Base-by-base conservation (phyloP, 2,113 vertebrate genomes). In the Psittacara wagleri region DNA sequence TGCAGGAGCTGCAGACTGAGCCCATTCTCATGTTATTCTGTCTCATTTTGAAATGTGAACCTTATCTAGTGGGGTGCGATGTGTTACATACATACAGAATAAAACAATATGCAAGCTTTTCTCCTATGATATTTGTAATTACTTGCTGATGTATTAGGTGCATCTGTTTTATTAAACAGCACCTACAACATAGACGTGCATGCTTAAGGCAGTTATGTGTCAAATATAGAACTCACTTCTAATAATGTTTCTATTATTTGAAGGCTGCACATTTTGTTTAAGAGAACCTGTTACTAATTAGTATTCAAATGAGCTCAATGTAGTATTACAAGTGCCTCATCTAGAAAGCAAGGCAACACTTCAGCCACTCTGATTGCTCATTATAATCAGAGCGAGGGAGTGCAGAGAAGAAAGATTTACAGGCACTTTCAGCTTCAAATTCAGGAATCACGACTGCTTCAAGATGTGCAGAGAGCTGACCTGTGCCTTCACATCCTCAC, bases 371-470 rank as follows among this genome's bases (percentile, higher is more conserved):
- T 57, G 86, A 90, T 92, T 91, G 85, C 83, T 87, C 72, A 92
- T 95, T 93, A 92, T 68, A 87, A 95, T 89, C 74, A 94, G 72
- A 83, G 35, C 46, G 37, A 84, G 85, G 84, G 59, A 81, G 19
- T 16, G 76, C 41, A 81, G 79, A 80, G 52, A 27, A 76, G 73
- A 80, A 46, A 2, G 5, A 88, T 84, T 91, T 79, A 89, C 83
- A 91, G 46, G 51, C 83, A 81, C 84, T 94, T 94, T 78, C 2
- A 7, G 55, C 57, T 72, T 80, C 51, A 85, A 85, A 90, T 62
- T 92, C 67, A 72, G 67, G 54, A 81, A 78, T 79, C 48, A 17
- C 1, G 6, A 54, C 44, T 69, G 41, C 51, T 86, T 62, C 39
- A 94, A 92, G 77, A 49, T 27, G 37, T 13, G 24, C 3, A 8